Evolutionary conservation across 92 coral and sea anemone species (phyloP).

Genomic region (Diadumene lineata): DNA sequence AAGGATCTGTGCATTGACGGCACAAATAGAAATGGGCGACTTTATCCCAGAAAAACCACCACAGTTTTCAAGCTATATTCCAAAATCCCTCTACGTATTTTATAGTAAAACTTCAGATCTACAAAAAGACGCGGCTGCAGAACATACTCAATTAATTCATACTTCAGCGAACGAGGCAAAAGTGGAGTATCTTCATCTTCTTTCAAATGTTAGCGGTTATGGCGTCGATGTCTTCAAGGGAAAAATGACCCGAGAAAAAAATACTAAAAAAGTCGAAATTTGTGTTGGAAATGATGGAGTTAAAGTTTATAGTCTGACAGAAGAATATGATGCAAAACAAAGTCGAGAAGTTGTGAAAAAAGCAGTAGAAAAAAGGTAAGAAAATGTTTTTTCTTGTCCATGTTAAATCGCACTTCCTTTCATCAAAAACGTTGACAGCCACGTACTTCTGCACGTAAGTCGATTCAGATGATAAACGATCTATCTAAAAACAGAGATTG

Average conservation of each 20-base stretch:
- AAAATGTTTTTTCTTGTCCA: not conserved
- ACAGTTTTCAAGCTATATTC: conserved; percentile 75
- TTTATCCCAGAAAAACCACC: conserved; percentile 81
- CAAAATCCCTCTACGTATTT: conserved; percentile 64
- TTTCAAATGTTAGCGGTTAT: conserved; percentile 82
- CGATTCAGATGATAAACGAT: not conserved
- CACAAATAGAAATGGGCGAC: conserved; percentile 92
- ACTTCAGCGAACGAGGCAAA: conserved; percentile 69
- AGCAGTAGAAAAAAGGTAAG: conserved; percentile 88
- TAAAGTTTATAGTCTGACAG: conserved; percentile 76
- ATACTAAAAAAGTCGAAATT: conserved; percentile 82
- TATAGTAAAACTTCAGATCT: conserved; percentile 87
- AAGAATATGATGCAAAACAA: conserved; percentile 85
- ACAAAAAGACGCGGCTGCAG: conserved; percentile 87
- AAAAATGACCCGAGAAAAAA: conserved; percentile 70
- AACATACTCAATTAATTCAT: conserved; percentile 77
- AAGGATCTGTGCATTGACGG: conserved; percentile 79
- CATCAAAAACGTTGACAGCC: too few relatives aligned
- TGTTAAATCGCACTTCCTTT: too few relatives aligned
- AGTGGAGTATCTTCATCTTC: conserved; percentile 78
- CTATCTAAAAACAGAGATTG: not conserved
- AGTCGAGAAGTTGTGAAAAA: conserved; percentile 81
- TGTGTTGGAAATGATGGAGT: conserved; percentile 90
- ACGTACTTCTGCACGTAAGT: too few relatives aligned
- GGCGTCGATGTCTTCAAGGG: conserved; percentile 93